These are phyloP conservation scores for Rhopilema esculentum DNA, from an alignment of 30 jellyfish, hydroid and myxozoan species.

Conservation along the genomic window DNA sequence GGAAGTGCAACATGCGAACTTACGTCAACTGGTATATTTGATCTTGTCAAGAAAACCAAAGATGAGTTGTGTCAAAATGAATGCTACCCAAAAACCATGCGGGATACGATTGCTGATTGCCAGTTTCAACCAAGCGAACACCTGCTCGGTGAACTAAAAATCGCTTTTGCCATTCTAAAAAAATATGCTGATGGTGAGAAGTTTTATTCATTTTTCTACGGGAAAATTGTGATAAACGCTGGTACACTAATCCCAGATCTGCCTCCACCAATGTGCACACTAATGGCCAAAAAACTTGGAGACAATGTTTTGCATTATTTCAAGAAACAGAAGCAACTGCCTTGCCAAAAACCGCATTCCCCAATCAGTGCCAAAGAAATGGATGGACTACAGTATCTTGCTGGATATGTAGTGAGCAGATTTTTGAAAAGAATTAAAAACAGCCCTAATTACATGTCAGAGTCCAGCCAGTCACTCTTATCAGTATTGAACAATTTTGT, in stretches of 20 bases:
- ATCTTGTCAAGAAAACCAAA: too few species aligned
- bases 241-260: slow-evolving; percentile 10
- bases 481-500: neutral
- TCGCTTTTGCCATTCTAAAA: slow-evolving; percentile 2
- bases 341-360: slow-evolving; percentile 21
- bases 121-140: slow-evolving; percentile 5
- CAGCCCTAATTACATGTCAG: slow-evolving; percentile 10
- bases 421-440: slow-evolving; percentile 13
- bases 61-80: too few species aligned
- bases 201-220: slow-evolving; percentile 16
- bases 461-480: slow-evolving; percentile 24
- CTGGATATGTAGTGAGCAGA: slow-evolving; percentile 20
- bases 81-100: too few species aligned
- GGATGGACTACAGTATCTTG: slow-evolving; percentile 32
- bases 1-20: too few species aligned
- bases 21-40: too few species aligned
- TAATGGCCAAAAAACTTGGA: slow-evolving; percentile 29
- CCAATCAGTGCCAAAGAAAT: slow-evolving; percentile 24
- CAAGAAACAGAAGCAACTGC: slow-evolving; percentile 47
- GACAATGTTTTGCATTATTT: slow-evolving; percentile 52
- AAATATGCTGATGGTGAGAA: slow-evolving; percentile 34
- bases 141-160: slow-evolving; percentile 8
- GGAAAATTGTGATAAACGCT: slow-evolving; percentile 11
- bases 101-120: too few species aligned
- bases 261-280: slow-evolving; percentile 18